phyloP scores from a whole-genome alignment of 2,113 vertebrate species.

The Patagioenas fasciata region DNA sequence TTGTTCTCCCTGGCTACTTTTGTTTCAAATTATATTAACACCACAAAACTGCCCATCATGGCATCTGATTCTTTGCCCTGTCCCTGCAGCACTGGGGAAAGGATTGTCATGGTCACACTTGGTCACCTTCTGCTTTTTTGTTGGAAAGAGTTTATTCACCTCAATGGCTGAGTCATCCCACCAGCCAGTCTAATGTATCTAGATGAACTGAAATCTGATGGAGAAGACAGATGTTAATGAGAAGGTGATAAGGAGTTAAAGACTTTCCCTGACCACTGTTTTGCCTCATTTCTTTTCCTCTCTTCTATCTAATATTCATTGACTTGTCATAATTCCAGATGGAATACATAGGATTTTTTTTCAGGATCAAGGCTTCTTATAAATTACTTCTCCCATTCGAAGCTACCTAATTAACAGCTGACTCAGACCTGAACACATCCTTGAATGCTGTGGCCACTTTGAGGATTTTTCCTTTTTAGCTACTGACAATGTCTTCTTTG shows the following conservation, averaged over 20 bases:
- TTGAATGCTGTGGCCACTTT: slow-evolving; percentile 1
- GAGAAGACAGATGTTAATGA: not conserved
- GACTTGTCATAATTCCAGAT: not conserved
- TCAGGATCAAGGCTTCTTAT: not conserved
- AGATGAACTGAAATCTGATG: not conserved
- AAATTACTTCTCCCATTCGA: not conserved
- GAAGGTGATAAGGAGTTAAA: not conserved
- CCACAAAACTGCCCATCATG: not conserved
- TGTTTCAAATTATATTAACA: not conserved
- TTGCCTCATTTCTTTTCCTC: not conserved
- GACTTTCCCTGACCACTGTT: not conserved
- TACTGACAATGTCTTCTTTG: not conserved
- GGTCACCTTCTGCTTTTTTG: not conserved
- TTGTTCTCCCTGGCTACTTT: not conserved
- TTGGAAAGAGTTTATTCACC: not conserved
- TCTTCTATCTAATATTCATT: not conserved
- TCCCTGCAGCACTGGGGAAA: not conserved
- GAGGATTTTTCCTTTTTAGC: slow-evolving; percentile 32
- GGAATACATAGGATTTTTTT: not conserved
- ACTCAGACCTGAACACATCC: slow-evolving; percentile 8
- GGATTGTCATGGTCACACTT: not conserved
- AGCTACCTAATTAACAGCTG: slow-evolving; percentile 5
- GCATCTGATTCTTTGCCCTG: not conserved
- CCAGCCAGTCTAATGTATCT: not conserved
- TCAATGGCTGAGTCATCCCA: not conserved